A percentile compares a stretch with the other conserved stretches of the same genome.
Evolutionary conservation across 2,797 vertebrate species (phyloP).

Genomic region (Miichthys miiuy): DNA sequence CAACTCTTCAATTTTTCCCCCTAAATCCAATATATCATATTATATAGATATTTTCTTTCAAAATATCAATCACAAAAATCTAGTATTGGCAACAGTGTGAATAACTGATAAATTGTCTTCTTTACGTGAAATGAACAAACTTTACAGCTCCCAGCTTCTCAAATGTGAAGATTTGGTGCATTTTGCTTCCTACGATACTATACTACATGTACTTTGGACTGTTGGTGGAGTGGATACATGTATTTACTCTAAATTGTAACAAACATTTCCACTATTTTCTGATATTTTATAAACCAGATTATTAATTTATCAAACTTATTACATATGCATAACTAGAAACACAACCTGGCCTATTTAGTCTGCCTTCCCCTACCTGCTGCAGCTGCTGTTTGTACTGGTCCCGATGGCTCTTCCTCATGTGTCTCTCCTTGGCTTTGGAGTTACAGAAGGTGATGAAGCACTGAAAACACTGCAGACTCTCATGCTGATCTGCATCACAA

Average conservation of each 20-base stretch:
- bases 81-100: background rate
- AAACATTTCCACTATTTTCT: too few species aligned
- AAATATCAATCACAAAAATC: background rate
- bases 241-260: too few species aligned
- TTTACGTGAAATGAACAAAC: too few species aligned
- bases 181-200: background rate
- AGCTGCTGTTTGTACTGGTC: slow-evolving; percentile 84
- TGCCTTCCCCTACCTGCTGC: slow-evolving; percentile 61
- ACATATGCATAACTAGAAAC: background rate
- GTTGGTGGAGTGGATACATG: background rate
- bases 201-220: background rate
- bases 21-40: background rate
- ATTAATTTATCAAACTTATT: background rate
- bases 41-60: background rate
- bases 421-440: slow-evolving; percentile 86
- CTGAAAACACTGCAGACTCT: slow-evolving; percentile 86
- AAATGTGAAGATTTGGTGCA: background rate
- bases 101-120: too few species aligned
- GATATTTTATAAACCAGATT: background rate
- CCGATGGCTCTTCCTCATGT: slow-evolving; percentile 88
- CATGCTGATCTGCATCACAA: slow-evolving; percentile 80
- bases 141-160: too few species aligned
- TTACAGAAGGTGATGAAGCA: slow-evolving; percentile 89
- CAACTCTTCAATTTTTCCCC: background rate
- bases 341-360: background rate